These are phyloP conservation scores for Scaptomyza graminum DNA, from an alignment of 1,140 invertebrate species.

Conservation along the genomic window DNA sequence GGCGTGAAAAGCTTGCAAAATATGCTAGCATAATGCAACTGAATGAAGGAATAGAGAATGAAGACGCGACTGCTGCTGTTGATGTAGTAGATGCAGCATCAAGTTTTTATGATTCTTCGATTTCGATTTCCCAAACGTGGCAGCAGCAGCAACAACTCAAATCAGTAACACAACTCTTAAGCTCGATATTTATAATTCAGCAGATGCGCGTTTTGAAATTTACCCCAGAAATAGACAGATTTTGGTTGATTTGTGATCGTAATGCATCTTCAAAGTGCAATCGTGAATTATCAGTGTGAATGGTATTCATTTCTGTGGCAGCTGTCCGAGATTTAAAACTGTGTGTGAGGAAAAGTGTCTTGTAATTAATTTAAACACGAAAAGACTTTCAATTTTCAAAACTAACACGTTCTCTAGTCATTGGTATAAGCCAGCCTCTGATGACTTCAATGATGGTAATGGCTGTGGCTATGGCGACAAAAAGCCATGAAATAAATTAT, in stretches of 20 bases:
- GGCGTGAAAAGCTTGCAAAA: constrained; percentile 62
- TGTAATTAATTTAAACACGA: constrained; percentile 55
- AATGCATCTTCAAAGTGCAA: constrained; percentile 25
- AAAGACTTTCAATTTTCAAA: constrained; percentile 51
- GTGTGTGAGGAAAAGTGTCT: constrained; percentile 34
- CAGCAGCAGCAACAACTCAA: constrained; percentile 24
- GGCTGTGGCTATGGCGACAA: constrained; percentile 56
- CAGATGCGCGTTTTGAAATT: constrained; percentile 59
- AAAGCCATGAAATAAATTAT: constrained; percentile 72
- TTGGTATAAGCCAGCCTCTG: constrained; percentile 1
- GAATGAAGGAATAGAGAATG: constrained; percentile 14
- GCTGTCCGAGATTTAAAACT: constrained; percentile 35
- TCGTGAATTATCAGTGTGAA: constrained; percentile 36
- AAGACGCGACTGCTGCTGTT: not conserved
- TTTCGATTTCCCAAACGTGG: constrained; percentile 58
- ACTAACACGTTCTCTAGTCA: constrained; percentile 29
- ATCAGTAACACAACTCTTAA: constrained; percentile 5
- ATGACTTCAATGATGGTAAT: constrained; percentile 13
- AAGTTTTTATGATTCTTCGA: constrained; percentile 70
- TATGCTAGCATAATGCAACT: constrained; percentile 66
- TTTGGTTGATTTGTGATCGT: too few relatives aligned
- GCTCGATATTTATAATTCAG: constrained; percentile 47
- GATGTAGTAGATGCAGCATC: constrained; percentile 45
- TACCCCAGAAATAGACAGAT: constrained; percentile 13
- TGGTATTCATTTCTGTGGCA: constrained; percentile 10